Conservation (phyloP, 2,888 invertebrate genomes). For the Tetramorium bicarinatum region DNA sequence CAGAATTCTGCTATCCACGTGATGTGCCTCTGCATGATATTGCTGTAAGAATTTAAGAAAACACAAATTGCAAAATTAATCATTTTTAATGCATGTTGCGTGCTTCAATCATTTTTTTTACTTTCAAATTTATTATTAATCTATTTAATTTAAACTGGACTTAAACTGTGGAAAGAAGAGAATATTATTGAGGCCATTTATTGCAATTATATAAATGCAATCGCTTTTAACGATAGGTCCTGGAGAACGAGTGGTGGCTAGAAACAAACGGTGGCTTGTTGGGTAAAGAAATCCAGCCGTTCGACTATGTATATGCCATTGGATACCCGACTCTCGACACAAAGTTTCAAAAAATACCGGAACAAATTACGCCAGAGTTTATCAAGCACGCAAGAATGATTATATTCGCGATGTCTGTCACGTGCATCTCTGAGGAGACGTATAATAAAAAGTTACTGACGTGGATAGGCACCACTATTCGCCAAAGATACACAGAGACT, state of each 20-base stretch:
- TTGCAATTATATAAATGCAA: background rate
- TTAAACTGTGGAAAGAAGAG: background rate
- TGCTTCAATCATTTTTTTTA: background rate
- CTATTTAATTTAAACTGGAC: background rate
- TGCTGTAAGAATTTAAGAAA: slow-evolving; percentile 29
- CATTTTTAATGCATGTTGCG: background rate
- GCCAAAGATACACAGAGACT: slow-evolving; percentile 19
- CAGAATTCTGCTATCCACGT: background rate
- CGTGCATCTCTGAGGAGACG: slow-evolving; percentile 22
- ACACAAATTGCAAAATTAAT: background rate
- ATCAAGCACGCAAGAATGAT: slow-evolving; percentile 16
- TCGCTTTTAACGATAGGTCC: background rate
- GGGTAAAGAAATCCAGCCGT: slow-evolving; percentile 1
- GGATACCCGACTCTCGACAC: slow-evolving; percentile 21
- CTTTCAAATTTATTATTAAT: background rate
- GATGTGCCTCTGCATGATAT: background rate
- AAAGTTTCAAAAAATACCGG: slow-evolving; percentile 26
- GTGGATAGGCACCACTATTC: slow-evolving; percentile 22
- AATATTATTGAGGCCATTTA: background rate
- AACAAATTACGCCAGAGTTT: slow-evolving; percentile 30
- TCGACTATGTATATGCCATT: slow-evolving; percentile 15
- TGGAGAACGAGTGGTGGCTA: slow-evolving; percentile 7
- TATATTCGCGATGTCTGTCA: slow-evolving; percentile 14
- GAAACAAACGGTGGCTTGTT: background rate
- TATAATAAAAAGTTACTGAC: slow-evolving; percentile 21